phyloP scores from a whole-genome alignment of 2,888 invertebrate species.

The Pherbina coryleti region DNA sequence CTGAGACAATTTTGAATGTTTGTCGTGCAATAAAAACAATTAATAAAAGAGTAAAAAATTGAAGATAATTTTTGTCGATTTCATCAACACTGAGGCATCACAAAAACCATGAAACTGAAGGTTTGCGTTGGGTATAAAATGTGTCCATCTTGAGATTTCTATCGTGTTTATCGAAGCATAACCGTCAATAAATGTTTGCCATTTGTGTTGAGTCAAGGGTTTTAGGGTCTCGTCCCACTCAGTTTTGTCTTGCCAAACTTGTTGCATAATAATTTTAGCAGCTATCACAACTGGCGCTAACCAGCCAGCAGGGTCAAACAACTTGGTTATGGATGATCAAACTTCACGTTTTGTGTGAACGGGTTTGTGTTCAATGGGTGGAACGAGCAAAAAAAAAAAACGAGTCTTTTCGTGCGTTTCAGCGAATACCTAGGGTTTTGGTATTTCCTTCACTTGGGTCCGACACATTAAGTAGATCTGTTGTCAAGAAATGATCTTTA shows the following conservation, averaged over 20 bases:
- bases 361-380: neutral
- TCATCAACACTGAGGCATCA: too few species aligned
- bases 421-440: constrained; percentile 28
- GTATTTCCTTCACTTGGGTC: neutral
- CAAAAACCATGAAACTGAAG: too few species aligned
- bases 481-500: constrained; percentile 1
- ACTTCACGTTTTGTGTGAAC: neutral
- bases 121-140: too few species aligned
- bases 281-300: neutral
- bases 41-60: too few species aligned
- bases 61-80: too few species aligned
- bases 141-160: too few species aligned
- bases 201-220: too few species aligned
- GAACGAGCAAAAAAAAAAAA: neutral
- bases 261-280: neutral
- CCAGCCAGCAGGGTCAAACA: neutral
- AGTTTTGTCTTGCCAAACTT: neutral
- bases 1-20: too few species aligned
- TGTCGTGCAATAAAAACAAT: too few species aligned
- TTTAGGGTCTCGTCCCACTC: neutral
- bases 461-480: constrained; percentile 1
- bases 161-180: too few species aligned
- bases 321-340: neutral
- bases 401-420: constrained; percentile 33
- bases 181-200: too few species aligned